Conservation (phyloP, 2,888 invertebrate species). For the Theretra japonica region DNA sequence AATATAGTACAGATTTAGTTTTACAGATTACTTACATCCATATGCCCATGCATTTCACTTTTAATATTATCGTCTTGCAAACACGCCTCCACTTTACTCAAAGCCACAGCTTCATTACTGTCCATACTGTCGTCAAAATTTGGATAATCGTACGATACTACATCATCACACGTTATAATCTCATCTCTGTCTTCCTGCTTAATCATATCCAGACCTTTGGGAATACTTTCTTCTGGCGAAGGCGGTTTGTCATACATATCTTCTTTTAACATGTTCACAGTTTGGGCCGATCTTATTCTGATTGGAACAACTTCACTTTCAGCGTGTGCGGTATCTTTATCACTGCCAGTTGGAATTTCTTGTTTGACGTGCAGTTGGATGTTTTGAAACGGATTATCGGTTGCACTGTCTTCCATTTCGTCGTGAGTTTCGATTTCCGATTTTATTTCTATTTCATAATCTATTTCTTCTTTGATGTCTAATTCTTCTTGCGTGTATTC, state of each 20-base stretch:
- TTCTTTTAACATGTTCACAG: background rate
- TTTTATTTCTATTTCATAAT: constrained; percentile 49
- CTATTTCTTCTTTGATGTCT: constrained; percentile 35
- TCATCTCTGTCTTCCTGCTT: constrained; percentile 23
- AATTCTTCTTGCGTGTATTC: constrained; percentile 31
- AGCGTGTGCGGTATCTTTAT: constrained; percentile 35
- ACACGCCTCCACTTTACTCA: constrained; percentile 73
- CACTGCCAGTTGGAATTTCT: constrained; percentile 45
- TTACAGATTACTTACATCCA: background rate
- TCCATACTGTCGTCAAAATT: constrained; percentile 72
- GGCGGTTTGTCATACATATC: background rate
- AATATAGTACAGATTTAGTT: too few species aligned
- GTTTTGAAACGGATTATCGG: constrained; percentile 51
- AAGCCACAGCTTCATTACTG: constrained; percentile 66
- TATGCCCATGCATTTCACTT: constrained; percentile 28
- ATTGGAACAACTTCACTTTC: constrained; percentile 33
- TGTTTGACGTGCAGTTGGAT: constrained; percentile 56
- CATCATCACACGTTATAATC: constrained; percentile 39
- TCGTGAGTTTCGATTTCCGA: constrained; percentile 43
- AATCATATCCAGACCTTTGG: constrained; percentile 32
- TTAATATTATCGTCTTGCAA: constrained; percentile 57
- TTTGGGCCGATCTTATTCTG: constrained; percentile 17
- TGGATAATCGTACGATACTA: constrained; percentile 64
- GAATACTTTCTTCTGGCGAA: background rate
- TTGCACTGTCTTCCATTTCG: constrained; percentile 38